Conservation (phyloP, 2,797 vertebrate species). For the Esox lucius region DNA sequence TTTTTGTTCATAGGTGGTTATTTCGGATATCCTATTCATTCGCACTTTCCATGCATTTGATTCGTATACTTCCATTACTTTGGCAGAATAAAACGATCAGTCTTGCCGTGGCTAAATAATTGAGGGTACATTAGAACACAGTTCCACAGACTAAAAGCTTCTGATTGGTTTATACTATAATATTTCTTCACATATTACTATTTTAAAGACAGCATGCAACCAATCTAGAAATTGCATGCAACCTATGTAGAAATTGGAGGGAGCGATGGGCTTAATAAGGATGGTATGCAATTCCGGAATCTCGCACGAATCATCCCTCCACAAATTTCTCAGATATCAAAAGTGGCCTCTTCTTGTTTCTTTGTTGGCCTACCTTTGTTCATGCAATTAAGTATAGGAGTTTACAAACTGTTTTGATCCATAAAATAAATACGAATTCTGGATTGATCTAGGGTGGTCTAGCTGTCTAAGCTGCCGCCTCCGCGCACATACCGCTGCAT, state of each 20-base stretch:
- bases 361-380: too few species aligned
- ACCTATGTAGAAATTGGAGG: background rate
- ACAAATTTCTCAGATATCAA: background rate
- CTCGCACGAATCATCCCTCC: constrained; percentile 16
- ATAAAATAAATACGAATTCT: too few species aligned
- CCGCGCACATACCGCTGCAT: too few species aligned
- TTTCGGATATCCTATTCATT: background rate
- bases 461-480: too few species aligned
- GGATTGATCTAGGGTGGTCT: too few species aligned
- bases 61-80: background rate
- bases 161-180: background rate
- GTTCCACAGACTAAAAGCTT: background rate
- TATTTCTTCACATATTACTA: background rate
- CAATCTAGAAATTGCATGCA: constrained; percentile 12
- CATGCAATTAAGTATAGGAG: background rate
- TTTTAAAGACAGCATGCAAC: background rate
- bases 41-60: background rate
- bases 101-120: constrained; percentile 25
- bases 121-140: background rate
- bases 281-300: constrained; percentile 61
- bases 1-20: background rate
- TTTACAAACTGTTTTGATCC: too few species aligned
- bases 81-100: constrained; percentile 14
- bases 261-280: constrained; percentile 37
- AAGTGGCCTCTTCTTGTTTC: background rate